These are phyloP conservation scores for Aphidius colemani DNA, from an alignment of 2,888 invertebrate species.

Conservation along the genomic window DNA sequence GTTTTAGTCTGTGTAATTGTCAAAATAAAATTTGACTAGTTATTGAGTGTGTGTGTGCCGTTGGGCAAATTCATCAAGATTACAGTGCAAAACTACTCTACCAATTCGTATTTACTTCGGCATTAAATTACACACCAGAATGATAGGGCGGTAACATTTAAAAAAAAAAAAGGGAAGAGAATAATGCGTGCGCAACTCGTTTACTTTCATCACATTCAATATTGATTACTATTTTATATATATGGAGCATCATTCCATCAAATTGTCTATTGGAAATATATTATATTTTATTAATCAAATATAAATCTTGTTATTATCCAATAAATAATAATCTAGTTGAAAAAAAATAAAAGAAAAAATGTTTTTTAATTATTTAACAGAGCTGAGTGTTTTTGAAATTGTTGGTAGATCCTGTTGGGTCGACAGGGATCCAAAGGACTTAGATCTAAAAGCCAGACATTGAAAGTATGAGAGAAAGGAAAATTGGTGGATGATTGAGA, in stretches of 20 bases:
- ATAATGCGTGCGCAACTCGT: constrained; percentile 42
- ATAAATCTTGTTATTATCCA: not conserved
- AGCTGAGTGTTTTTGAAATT: not conserved
- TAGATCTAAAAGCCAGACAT: no score
- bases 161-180: constrained; percentile 34
- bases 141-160: constrained; percentile 33
- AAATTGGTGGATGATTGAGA: constrained; percentile 37
- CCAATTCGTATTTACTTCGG: constrained; percentile 50
- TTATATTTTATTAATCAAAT: not conserved
- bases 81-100: constrained; percentile 39
- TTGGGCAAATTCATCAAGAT: constrained; percentile 52
- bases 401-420: no score
- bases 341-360: not conserved
- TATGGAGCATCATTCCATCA: not conserved
- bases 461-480: not conserved
- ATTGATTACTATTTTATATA: constrained; percentile 46
- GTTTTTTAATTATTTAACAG: not conserved
- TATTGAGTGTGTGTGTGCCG: no score
- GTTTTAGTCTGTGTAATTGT: no score
- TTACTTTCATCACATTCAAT: constrained; percentile 56
- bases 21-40: no score
- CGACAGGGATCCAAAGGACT: no score
- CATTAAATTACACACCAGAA: constrained; percentile 55
- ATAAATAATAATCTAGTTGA: no score
- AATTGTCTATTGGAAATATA: not conserved